Conservation (phyloP, 2,797 vertebrate species). For the Nyctalus aviator region DNA sequence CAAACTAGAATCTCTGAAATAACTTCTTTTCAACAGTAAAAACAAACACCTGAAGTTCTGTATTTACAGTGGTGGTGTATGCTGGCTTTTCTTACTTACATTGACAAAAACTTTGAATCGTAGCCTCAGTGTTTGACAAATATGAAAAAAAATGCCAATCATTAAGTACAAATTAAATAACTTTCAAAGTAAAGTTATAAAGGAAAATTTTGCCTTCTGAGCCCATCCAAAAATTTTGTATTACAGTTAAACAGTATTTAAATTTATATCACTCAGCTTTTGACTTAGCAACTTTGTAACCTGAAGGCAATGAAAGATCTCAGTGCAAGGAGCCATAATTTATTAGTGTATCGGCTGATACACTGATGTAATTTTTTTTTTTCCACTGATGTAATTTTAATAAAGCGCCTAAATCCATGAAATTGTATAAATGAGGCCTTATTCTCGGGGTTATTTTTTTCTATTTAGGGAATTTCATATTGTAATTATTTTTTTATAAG, state of each 20-base stretch:
- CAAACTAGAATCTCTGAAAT: background rate
- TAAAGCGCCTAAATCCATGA: conserved; percentile 63
- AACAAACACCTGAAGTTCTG: background rate
- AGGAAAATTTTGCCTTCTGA: background rate
- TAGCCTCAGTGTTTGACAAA: background rate
- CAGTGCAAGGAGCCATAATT: conserved; percentile 1
- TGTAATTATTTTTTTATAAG: conserved; percentile 73
- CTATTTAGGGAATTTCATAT: conserved; percentile 62
- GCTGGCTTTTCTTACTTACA: background rate
- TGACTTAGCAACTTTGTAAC: conserved; percentile 70
- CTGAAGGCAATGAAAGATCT: conserved; percentile 67
- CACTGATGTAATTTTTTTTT: background rate
- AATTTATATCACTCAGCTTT: background rate
- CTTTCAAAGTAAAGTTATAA: background rate
- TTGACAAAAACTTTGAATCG: background rate
- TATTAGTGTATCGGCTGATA: conserved; percentile 31
- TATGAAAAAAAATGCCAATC: background rate
- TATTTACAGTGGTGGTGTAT: background rate
- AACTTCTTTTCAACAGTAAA: background rate
- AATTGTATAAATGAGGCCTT: conserved; percentile 61
- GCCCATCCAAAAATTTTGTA: background rate
- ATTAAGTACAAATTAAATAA: background rate
- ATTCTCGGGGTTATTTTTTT: conserved; percentile 42
- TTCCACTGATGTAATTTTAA: background rate
- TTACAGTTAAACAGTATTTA: conserved; percentile 14